Evolutionary conservation across 2,113 vertebrate genomes (phyloP).

Genomic region (Candoia aspera): DNA sequence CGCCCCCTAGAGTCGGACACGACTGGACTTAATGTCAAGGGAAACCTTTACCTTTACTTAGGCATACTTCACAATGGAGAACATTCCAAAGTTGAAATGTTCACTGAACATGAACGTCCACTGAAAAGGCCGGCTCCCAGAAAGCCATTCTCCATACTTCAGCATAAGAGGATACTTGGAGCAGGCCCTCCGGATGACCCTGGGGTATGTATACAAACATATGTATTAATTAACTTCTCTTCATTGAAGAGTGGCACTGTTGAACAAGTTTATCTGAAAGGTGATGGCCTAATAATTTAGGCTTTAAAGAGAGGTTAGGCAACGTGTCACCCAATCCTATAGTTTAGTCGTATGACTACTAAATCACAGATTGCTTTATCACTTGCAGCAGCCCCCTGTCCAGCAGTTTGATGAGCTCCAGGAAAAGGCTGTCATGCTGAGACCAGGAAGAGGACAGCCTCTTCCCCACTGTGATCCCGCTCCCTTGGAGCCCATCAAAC

Average conservation of each 20-base stretch:
- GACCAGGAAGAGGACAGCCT: background rate
- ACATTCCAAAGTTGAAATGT: background rate
- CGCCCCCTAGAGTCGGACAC: too few species aligned
- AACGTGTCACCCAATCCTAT: background rate
- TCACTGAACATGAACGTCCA: too few species aligned
- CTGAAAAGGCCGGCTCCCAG: background rate
- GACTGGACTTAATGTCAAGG: too few species aligned
- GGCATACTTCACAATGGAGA: background rate
- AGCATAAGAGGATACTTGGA: background rate
- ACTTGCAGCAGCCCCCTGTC: background rate
- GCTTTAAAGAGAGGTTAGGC: background rate
- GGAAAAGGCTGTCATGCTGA: background rate
- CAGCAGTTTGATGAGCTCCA: background rate
- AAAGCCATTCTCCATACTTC: background rate
- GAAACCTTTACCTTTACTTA: too few species aligned
- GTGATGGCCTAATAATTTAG: background rate
- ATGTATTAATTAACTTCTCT: background rate
- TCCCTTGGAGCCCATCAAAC: background rate
- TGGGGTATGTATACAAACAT: background rate
- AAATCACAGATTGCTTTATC: background rate
- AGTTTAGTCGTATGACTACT: background rate
- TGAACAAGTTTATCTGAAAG: background rate
- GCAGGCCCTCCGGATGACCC: too few species aligned
- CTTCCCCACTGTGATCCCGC: background rate
- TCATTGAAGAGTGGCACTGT: background rate